A percentile compares a stretch with the other conserved stretches of the same genome.
phyloP scores from a whole-genome alignment of 2,113 vertebrate species.

The Jaculus jaculus region DNA sequence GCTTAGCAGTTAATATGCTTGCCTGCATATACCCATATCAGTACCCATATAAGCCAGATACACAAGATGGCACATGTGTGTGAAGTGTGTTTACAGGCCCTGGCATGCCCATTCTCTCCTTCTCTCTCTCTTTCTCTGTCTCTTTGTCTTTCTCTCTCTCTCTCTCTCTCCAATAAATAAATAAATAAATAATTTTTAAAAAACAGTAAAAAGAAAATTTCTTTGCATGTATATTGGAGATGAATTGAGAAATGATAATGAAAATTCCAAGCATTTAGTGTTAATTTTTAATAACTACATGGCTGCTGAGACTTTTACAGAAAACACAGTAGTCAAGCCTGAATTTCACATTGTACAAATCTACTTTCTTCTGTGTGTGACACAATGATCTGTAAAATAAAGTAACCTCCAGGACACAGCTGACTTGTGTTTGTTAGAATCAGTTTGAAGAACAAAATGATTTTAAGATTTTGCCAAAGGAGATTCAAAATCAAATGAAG shows the following conservation, averaged over 20 bases:
- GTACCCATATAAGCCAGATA: no score
- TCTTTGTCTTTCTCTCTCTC: no score
- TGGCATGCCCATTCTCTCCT: no score
- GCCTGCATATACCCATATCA: no score
- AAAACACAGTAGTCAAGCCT: neutral
- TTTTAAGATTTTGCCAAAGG: slow-evolving; percentile 36
- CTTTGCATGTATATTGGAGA: neutral
- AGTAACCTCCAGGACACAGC: neutral
- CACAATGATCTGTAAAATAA: neutral
- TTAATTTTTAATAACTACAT: neutral
- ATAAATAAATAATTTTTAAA: no score
- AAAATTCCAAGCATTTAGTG: neutral
- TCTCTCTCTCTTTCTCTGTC: no score
- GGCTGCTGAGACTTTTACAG: neutral
- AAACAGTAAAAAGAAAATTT: neutral
- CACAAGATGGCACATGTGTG: no score
- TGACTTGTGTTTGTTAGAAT: neutral
- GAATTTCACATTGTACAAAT: neutral
- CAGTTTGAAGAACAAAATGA: neutral
- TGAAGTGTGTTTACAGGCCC: no score
- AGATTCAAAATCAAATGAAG: slow-evolving; percentile 17
- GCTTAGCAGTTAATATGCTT: no score
- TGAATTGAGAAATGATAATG: neutral
- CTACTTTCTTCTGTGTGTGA: neutral
- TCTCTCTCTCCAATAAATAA: no score